A percentile compares a stretch with the other conserved stretches of the same genome.
These are phyloP conservation scores for Ictidomys tridecemlineatus DNA, from an alignment of 2,113 vertebrate species.

Conservation along the genomic window DNA sequence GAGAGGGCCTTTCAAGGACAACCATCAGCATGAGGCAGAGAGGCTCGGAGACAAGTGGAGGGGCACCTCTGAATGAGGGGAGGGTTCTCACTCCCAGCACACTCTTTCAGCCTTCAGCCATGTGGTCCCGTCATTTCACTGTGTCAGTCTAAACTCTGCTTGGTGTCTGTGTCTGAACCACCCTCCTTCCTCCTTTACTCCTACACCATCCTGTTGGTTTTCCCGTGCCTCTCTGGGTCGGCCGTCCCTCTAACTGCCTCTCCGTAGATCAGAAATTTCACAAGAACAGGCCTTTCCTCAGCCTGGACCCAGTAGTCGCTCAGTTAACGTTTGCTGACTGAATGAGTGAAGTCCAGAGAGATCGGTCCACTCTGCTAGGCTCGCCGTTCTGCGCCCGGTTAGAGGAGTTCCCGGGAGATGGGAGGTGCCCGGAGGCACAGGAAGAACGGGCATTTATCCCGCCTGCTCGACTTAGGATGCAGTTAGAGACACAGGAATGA, in stretches of 20 bases:
- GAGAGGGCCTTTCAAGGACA: not conserved
- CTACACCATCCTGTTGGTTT: not conserved
- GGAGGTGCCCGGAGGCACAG: not conserved
- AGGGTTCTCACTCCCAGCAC: not conserved
- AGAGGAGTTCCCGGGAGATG: not conserved
- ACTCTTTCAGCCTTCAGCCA: accelerated
- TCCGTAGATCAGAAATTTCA: not conserved
- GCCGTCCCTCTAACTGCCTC: not conserved
- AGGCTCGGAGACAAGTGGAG: not conserved
- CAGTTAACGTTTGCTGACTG: not conserved
- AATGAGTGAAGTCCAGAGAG: not conserved
- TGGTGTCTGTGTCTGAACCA: not conserved
- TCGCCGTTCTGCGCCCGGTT: too few relatives aligned
- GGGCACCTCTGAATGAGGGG: not conserved
- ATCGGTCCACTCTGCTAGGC: too few relatives aligned
- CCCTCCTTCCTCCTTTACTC: not conserved
- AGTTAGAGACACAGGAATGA: not conserved
- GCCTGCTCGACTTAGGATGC: not conserved
- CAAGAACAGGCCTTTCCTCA: not conserved
- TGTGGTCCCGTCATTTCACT: not conserved
- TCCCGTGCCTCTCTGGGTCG: not conserved
- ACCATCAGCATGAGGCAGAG: not conserved
- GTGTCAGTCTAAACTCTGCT: not conserved
- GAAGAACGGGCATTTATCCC: not conserved
- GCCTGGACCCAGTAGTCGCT: not conserved